Base-by-base conservation (phyloP, 2,888 invertebrate species). In the Melikaiella ostensackeni region DNA sequence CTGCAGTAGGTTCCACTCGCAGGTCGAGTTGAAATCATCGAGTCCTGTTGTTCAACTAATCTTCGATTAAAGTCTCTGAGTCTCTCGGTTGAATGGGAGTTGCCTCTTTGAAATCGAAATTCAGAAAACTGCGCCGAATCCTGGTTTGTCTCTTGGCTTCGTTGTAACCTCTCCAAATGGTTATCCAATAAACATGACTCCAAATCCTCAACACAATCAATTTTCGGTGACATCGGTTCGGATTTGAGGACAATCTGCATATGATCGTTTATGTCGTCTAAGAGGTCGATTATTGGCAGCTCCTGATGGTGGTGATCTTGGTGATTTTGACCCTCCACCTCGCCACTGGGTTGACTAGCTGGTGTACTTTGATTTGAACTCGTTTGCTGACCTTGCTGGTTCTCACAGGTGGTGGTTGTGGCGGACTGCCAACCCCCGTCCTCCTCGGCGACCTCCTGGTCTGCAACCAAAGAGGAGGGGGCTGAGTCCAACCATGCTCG, bases 401-500 rank as follows among this genome's bases (percentile, higher is more conserved):
- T 82, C 80, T 84, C 85, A 84, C 84, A 86, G 84, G 83, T 86
- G 85, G 83, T 85, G 75, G 75, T 80, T 80, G 83, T 80, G 80
- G 84, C 86, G 87, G 89, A 90, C 87, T 87, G 89, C 89, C 89
- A 89, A 89, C 90, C 91, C 91, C 91, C 91, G 88, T 91, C 91
- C 91, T 90, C 90, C 89, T 89, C 90, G 87, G 89, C 87, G 90
- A 90, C 91, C 91, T 90, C 91, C 90, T 87, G 91, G 91, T 91
- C 91, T 91, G 91, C 89, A 91, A 91, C 91, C 91, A 91, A 91
- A 91, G 91, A 90, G 91, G 91, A 91, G 89, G 89, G 89, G 89
- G 91, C 91, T 91, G 88, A 91, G 91, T 91, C 91, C 90, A 88
- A 88, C 85, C 82, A 83, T 82, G 83, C 84, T 81, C 83, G 83